Base-by-base conservation (phyloP, 1,140 invertebrate genomes). In the Plodia interpunctella region DNA sequence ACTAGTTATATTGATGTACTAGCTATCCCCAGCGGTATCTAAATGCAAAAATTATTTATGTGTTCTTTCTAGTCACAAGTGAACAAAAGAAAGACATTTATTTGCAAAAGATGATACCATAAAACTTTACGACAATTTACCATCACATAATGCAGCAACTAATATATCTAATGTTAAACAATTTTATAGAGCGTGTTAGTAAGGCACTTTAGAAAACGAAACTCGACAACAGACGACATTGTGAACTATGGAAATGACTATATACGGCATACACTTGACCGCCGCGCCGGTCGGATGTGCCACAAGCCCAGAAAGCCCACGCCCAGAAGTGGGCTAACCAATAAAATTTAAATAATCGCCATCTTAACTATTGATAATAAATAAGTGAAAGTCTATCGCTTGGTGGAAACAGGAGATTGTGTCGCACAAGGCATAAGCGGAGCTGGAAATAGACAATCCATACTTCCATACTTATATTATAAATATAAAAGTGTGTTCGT, bases 381-480 rank as follows among this genome's bases (percentile, higher is more conserved):
- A 54, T 54, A 54, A 54, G 52, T 54, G 52, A 54, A 54, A 54
- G 52, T 54, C 52, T 30, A 54, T 54, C 52, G 32, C n/a, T 30
- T 54, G 52, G 17, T 54, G 52, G 52, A 54, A 15, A 15, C 15
- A 54, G 8, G n/a, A 8, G n/a, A 10, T 32, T 54, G n/a, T 11
- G 52, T 5, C 5, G 2, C 21, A 1, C 51, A 30, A 54, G 13
- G 3, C 21, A 54, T 28, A 17, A 15, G 25, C 28, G 21, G 52
- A 54, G 52, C 52, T 25, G 25, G 13, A n/a, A 54, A 25, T 25
- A 3, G 21, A 6, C 2, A 25, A 25, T 25, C 2, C 21, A n/a
- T n/a, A n/a, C 21, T 25, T 25, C 2, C 21, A 25, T 25, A 25
- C 21, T 25, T 25, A n/a, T n/a, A n/a, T n/a, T n/a, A n/a, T n/a